These are phyloP conservation scores for Leptinotarsa lineolata DNA, from an alignment of 1,140 invertebrate species.

Conservation along the genomic window DNA sequence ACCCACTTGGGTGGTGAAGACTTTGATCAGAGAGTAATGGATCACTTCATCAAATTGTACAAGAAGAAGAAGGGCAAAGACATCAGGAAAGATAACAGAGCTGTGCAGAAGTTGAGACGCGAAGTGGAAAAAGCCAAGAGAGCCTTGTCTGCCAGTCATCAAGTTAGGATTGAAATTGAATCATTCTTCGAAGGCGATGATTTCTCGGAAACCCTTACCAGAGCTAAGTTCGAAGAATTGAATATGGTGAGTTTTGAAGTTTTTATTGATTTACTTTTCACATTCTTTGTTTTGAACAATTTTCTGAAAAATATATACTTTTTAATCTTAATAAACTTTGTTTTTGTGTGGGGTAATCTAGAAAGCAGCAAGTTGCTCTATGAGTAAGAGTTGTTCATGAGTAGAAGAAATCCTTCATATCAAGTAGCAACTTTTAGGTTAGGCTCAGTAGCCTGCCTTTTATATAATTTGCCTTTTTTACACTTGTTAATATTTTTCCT, in stretches of 20 bases:
- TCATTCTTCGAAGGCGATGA: slow-evolving; percentile 99
- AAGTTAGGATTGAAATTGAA: slow-evolving; percentile 98
- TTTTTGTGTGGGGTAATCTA: too few relatives aligned
- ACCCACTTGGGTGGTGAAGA: slow-evolving; percentile 98
- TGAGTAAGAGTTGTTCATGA: too few relatives aligned
- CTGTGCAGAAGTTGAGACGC: slow-evolving; percentile 94
- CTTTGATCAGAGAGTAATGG: slow-evolving; percentile 98
- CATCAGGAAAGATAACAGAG: slow-evolving; percentile 91
- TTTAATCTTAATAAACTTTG: too few relatives aligned
- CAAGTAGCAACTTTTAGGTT: too few relatives aligned
- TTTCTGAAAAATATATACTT: neutral
- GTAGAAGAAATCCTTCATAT: too few relatives aligned
- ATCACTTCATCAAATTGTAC: slow-evolving; percentile 98
- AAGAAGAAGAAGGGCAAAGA: slow-evolving; percentile 99
- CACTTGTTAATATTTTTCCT: too few relatives aligned
- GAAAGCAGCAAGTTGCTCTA: too few relatives aligned
- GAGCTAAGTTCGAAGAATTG: slow-evolving; percentile 99
- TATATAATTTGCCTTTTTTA: too few relatives aligned
- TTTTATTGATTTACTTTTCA: neutral
- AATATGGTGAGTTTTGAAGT: slow-evolving; percentile 74
- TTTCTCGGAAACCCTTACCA: slow-evolving; percentile 98
- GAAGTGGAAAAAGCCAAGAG: slow-evolving; percentile 98
- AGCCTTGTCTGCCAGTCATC: slow-evolving; percentile 91
- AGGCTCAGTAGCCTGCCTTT: too few relatives aligned
- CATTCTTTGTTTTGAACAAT: neutral